Evolutionary conservation across 2,797 vertebrate genomes (phyloP), one percentile per base, ranked within the genome.

Genomic region (Pseudopleuronectes americanus): DNA sequence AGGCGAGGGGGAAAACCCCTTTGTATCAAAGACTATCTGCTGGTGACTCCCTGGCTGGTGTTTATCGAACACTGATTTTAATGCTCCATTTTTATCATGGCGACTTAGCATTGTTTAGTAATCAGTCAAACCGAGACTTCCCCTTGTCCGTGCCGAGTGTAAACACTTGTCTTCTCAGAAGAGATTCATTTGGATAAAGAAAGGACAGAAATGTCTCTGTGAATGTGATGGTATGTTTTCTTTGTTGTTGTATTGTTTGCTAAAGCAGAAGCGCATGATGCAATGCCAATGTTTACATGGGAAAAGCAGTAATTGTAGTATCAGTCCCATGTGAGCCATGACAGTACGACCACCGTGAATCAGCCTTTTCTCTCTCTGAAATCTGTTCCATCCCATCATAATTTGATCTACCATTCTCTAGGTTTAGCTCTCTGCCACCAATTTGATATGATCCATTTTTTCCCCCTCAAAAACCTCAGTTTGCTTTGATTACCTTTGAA

Each of bases 51-150:
- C 75, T 57, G 28, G 28, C 67, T 82, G 47, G 13, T 93, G 90
- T 92, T 92, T 92, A 92, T 89, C 80, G 17, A 84, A 81, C 9
- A 80, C 79, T 90, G 87, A 91, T 92, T 92, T 93, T 88, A 91
- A 89, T 88, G 88, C 81, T 87, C 76, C 85, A 69, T 89, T 89
- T 92, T 89, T 92, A 92, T 92, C 89, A 72, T 73, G 84, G 83
- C 83, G 90, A 92, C 92, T 48, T 92, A 90, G 74, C 72, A 45
- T 88, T 92, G 91, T 92, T 92, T 92, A 91, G 88, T 68, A 87
- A 85, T 92, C 85, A 83, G 77, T 80, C 89, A 86, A 85, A 87
- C 68, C 78, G 3, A 90, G 87, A 90, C 87, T 90, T 91, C 89
- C 81, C 86, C 83, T 70, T 67, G 79, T 79, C 79, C 74, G 28